Base-by-base conservation (phyloP, 2,113 vertebrate genomes). In the Hiodon alosoides region DNA sequence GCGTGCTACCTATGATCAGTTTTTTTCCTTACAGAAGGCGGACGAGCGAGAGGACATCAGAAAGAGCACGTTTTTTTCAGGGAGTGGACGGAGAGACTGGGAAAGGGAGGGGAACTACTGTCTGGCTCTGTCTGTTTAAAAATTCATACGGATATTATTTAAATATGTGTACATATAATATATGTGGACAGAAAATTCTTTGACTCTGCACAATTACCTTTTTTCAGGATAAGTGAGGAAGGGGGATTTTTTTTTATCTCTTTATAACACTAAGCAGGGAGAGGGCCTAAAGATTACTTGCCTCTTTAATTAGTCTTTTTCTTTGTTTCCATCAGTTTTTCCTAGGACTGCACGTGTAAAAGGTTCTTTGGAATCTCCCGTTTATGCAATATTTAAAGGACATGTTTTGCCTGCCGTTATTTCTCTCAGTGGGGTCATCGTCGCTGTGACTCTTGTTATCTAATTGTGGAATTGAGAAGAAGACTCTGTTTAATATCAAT, bases 1-100 rank as follows among this genome's bases (percentile, higher is more conserved):
- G 55, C 67, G 58, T 71, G 69, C 67, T 73, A 48, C 77, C 83
- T 78, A 79, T 89, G 91, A 91, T 89, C 83, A 89, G 88, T 87
- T 85, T 7, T 48, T 17, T 31, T 69, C 7, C 4, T 54, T 57
- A 16, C 62, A 31, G 51, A 51, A 83, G 85, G 83, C 83, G 77
- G 88, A 82, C 84, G 48, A 84, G 73, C 79, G 79, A 83, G 86
- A 89, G 79, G 60, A 74, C 82, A 87, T 85, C 79, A 77, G 84
- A 80, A 80, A 82, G 78, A 84, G 83, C 82, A 83, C 82, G 78
- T 81, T 87, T 87, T 31, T 71, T 82, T 79, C 74, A 79, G 84
- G 89, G 87, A 89, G 88, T 85, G 86, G 88, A 85, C 80, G 76
- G 81, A 83, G 16, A n/a, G 72, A 75, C 5, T 71, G 71, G 74